Conservation (phyloP, 2,113 vertebrate genomes). For the Ciconia stormi region DNA sequence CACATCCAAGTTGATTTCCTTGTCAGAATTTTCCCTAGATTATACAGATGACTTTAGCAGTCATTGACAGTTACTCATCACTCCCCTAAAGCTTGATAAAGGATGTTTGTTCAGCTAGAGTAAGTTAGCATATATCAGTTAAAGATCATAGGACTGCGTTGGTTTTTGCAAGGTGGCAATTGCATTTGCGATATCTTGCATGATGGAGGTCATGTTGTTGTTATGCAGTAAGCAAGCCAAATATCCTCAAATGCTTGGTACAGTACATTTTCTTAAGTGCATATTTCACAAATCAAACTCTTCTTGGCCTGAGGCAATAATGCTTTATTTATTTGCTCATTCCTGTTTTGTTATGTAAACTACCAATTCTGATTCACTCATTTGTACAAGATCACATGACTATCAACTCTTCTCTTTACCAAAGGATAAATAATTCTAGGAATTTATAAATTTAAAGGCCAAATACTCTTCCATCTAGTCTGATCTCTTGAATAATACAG, state of each 20-base stretch:
- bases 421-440: not conserved
- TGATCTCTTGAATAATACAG: not conserved
- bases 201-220: not conserved
- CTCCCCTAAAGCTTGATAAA: not conserved
- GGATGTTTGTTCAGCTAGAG: not conserved
- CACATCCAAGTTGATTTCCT: not conserved
- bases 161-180: not conserved
- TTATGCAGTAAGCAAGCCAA: not conserved
- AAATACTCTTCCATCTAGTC: not conserved
- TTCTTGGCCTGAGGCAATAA: not conserved
- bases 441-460: not conserved
- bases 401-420: not conserved
- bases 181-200: not conserved
- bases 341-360: not conserved
- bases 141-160: not conserved
- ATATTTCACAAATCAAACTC: not conserved
- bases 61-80: not conserved
- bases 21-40: not conserved
- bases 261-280: not conserved
- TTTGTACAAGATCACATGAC: not conserved
- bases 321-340: not conserved
- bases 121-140: not conserved
- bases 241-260: not conserved
- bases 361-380: not conserved
- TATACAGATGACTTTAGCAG: not conserved